Evolutionary conservation across 2,113 vertebrate species (phyloP).

Genomic region (Anhinga rufa): DNA sequence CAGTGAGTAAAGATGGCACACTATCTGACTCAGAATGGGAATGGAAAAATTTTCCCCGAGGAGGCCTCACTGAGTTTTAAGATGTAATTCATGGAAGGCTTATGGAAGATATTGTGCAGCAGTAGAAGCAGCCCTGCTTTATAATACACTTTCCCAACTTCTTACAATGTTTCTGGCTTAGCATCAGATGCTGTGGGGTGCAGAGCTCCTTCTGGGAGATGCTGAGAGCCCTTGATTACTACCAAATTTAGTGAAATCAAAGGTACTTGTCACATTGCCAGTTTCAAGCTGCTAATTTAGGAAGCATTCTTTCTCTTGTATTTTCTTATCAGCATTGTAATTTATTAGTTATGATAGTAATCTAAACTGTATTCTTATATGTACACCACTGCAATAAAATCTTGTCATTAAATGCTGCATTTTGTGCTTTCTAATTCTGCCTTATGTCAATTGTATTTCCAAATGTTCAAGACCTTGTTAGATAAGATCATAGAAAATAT

Average conservation of each 20-base stretch:
- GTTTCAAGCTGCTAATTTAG: neutral
- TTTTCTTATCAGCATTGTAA: neutral
- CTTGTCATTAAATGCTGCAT: neutral
- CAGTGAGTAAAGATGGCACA: neutral
- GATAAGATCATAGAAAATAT: neutral
- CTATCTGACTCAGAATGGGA: conserved; percentile 29
- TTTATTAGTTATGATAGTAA: neutral
- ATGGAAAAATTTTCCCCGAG: conserved; percentile 5
- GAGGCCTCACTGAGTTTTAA: conserved; percentile 22
- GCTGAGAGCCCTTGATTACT: neutral
- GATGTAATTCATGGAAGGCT: neutral
- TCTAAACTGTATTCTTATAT: neutral
- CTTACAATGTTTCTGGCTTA: neutral
- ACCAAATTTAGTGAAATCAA: neutral
- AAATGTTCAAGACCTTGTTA: neutral
- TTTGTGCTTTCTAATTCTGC: neutral
- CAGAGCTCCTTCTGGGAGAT: neutral
- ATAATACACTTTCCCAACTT: neutral
- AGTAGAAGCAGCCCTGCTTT: neutral
- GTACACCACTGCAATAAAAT: neutral
- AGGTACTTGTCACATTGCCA: neutral
- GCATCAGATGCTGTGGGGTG: neutral
- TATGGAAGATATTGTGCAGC: neutral
- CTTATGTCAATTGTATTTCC: neutral
- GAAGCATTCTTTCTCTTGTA: neutral